Base-by-base conservation (phyloP, 2,113 vertebrate species). In the Pleuronectes platessa region DNA sequence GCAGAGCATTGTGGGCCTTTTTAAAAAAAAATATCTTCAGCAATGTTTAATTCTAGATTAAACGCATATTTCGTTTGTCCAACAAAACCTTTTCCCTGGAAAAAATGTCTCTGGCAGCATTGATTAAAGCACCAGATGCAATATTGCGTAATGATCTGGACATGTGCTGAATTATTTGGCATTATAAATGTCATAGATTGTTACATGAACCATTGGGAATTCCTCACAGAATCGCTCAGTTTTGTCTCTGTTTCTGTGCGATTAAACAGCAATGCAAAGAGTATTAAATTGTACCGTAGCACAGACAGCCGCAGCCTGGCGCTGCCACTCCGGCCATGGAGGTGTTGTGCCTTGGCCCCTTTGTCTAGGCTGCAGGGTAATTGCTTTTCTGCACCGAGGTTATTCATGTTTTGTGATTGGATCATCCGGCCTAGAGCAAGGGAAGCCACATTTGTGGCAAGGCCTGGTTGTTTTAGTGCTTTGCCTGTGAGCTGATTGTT, bases 341-440 rank as follows among this genome's bases (percentile, higher is more conserved):
- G 76, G 80, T 74, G 78, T 73, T 49, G 60, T 78, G 68, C 56
- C 76, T 68, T 35, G 66, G 76, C 68, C 83, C 74, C 71, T 84
- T 75, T 83, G 81, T 85, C 80, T 79, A 23, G 64, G 66, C 81
- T 86, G 76, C 72, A 61, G 86, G 84, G 83, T 90, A 92, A 92
- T 91, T 89, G 87, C 89, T 92, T 92, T 88, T 74, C 81, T 84
- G 80, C 67, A n/a, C 68, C 40, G 69, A 68, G 80, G 80, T 85
- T 91, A 87, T 89, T 88, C 83, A 80, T 87, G 85, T 84, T 81
- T 59, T 81, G 77, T 51, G 86, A 89, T 86, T 92, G 85, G 87
- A 89, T 88, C 71, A 63, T 83, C 80, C 64, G 45, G 79, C 88
- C 88, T 54, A 63, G 64, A 89, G 74, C 81, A 71, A 67, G 62